Evolutionary conservation across 2,888 invertebrate genomes (phyloP), one percentile per base, ranked within the genome.

Genomic region (Esperia sulphurella): DNA sequence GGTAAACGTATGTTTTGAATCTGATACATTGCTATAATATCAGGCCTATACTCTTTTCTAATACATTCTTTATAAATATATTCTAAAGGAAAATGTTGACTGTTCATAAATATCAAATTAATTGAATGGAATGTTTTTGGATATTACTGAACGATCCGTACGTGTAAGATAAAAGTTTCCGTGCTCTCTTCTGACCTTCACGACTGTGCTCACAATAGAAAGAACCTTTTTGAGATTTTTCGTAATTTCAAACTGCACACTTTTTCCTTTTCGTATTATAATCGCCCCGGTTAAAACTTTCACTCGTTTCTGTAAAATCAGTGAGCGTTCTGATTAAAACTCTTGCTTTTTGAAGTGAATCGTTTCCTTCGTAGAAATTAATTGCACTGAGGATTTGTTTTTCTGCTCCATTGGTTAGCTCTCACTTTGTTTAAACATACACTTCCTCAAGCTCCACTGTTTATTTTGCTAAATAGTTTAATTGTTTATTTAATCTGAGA

Each of bases 241-340:
- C 33, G 41, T 31, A 31, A 59, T 53, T 61, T 59, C 54, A 58
- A 39, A 53, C 55, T 57, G 50, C 53, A 58, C 55, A 59, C 56
- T 65, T 69, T 67, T 69, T 66, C 55, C 33, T 38, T 68, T 71
- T 64, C 70, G 65, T 61, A 65, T 63, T 57, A 61, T 66, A 66
- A 67, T 64, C 55, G 62, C 49, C 63, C 62, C 59, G 57, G 59
- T 48, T 48, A 37, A 39, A 63, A 77, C 79, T 79, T 79, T 83
- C 83, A 77, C 79, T 78, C 59, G 66, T 71, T 79, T 80, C 71
- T 72, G 70, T 68, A 67, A 74, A 74, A 68, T 71, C 69, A 60
- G 56, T 65, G 67, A 65, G 61, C 61, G 71, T 65, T 75, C 70
- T 73, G 68, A 75, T 76, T 75, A 75, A 64, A 42, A 7, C 70